A percentile compares a stretch with the other conserved stretches of the same genome.
These are phyloP conservation scores for Cataglyphis albicans DNA, from an alignment of 2,888 invertebrate species.

Conservation along the genomic window DNA sequence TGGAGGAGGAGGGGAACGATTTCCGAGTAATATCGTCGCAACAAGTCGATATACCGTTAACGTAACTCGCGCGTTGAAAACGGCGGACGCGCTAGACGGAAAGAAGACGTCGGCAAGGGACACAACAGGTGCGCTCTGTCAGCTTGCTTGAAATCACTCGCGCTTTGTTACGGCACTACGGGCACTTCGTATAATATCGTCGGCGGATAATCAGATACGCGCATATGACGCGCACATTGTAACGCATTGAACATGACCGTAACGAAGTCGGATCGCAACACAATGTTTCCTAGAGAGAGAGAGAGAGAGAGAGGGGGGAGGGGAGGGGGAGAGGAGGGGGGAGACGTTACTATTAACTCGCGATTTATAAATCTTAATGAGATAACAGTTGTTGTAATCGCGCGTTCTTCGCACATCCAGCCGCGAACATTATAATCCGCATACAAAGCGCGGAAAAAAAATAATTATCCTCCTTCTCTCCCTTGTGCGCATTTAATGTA, in stretches of 20 bases:
- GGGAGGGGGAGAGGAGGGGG: too few species aligned
- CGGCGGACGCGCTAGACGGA: slow-evolving; percentile 54
- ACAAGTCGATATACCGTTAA: slow-evolving; percentile 74
- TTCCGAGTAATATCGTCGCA: slow-evolving; percentile 69
- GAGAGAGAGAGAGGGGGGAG: too few species aligned
- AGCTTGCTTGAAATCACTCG: slow-evolving; percentile 47
- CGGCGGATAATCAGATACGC: slow-evolving; percentile 23
- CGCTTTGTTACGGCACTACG: slow-evolving; percentile 35
- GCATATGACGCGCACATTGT: slow-evolving; percentile 46
- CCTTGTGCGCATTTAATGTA: neutral
- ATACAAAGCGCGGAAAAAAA: neutral
- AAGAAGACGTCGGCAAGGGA: slow-evolving; percentile 43
- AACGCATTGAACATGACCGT: slow-evolving; percentile 44
- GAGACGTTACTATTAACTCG: slow-evolving; percentile 20
- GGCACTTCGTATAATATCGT: slow-evolving; percentile 34
- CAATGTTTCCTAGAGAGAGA: neutral
- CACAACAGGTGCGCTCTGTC: slow-evolving; percentile 50
- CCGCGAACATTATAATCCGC: neutral
- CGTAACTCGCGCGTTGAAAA: slow-evolving; percentile 56
- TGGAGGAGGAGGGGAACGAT: slow-evolving; percentile 28
- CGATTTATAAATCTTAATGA: slow-evolving; percentile 48
- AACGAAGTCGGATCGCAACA: slow-evolving; percentile 19
- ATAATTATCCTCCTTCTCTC: slow-evolving; percentile 16
- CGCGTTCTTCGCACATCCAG: slow-evolving; percentile 8
- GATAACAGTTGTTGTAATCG: slow-evolving; percentile 45